Evolutionary conservation across 2,113 vertebrate genomes (phyloP).

Genomic region (Oryctolagus cuniculus): mOryCun1.1 NC_091436.1:57972501-57973000

Average conservation of each 20-base stretch:
- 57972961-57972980: background rate
- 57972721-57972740: background rate
- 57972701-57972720: background rate
- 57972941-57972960: background rate
- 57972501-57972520: background rate
- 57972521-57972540: background rate
- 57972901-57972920: background rate
- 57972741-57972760: background rate
- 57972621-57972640: background rate
- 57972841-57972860: background rate
- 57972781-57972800: background rate
- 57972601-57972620: background rate
- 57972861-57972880: background rate
- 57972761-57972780: background rate
- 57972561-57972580: background rate
- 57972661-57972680: rapidly evolving
- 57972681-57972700: background rate
- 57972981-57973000: background rate
- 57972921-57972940: background rate
- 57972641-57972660: background rate
- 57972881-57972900: background rate
- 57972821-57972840: background rate
- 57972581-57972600: background rate
- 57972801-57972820: background rate
- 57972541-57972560: background rate